Evolutionary conservation across 2,888 invertebrate species (phyloP).

Genomic region (Drosophila helvetica): DNA sequence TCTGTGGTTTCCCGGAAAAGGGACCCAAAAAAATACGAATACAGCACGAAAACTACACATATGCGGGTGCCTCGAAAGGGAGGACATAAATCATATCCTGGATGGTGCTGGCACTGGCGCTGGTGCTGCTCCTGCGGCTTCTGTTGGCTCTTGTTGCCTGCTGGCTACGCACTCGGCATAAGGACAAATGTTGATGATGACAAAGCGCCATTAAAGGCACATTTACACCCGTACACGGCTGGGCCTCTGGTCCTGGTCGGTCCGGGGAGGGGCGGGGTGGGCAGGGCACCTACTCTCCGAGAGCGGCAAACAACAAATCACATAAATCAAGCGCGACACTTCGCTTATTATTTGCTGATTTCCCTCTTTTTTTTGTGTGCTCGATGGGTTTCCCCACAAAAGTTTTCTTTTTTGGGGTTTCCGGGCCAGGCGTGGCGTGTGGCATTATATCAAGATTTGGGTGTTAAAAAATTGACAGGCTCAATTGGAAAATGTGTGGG

Average conservation of each 20-base stretch:
- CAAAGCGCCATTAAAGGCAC: constrained; percentile 81
- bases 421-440: not conserved
- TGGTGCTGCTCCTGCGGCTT: constrained; percentile 13
- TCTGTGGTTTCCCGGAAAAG: constrained; percentile 44
- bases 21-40: constrained; percentile 22
- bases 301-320: constrained; percentile 65
- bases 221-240: constrained; percentile 68
- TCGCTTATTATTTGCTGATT: constrained; percentile 76
- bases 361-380: constrained; percentile 37
- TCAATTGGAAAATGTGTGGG: constrained; percentile 22
- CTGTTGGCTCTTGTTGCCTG: constrained; percentile 24
- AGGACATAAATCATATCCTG: constrained; percentile 69
- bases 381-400: constrained; percentile 12
- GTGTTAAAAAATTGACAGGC: constrained; percentile 36
- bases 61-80: constrained; percentile 55
- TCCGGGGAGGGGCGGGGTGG: not conserved
- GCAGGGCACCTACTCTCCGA: constrained; percentile 36
- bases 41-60: constrained; percentile 45
- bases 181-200: constrained; percentile 82
- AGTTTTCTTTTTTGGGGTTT: constrained; percentile 24
- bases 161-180: constrained; percentile 67
- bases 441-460: constrained; percentile 59
- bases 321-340: constrained; percentile 77
- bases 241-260: not conserved
- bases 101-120: constrained; percentile 26